Evolutionary conservation across 2,113 vertebrate species (phyloP), one percentile per base, ranked within the genome.

Genomic region (Podocnemis expansa): DNA sequence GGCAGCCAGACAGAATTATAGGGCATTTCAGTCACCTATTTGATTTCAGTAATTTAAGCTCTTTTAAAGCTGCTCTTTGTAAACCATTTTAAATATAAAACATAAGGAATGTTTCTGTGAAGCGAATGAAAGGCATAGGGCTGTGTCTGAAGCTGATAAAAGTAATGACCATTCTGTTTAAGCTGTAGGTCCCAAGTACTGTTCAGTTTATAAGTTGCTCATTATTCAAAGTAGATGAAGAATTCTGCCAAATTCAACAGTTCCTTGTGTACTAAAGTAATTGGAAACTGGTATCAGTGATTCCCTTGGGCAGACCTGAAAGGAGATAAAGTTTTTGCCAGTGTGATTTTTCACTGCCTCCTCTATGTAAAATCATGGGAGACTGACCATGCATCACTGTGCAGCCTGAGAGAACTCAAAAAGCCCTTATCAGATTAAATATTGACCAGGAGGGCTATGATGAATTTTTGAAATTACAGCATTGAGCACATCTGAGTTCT

Each of bases 1-100:
- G 93, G 82, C 91, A 97, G 52, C 82, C 84, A 89, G 73, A 93
- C 94, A 93, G 73, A 56, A 47, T 92, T 90, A 80, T 95, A 45
- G 41, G 86, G 94, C 78, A 17, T 7, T 91, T 73, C 78, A 10
- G 76, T 93, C 91, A 82, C 93, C 56, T 45, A 58, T 0, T 0
- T 91, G 84, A 93, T 93, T 54, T 93, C 82, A 76, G 70, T 80
- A 90, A 49, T 85, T 92, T 51, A 84, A 91, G 52, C 93, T 84
- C 80, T 84, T 95, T 85, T 87, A 43, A 56, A 86, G 55, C 52
- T 52, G 78, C 29, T 80, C 52, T 81, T 89, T 87, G 92, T 82
- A 93, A 60, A 70, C 47, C 86, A 82, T 91, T 95, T 38, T 55
- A 80, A 80, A 78, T 85, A 84, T n/a, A 24, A 94, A 7, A 79